Evolutionary conservation across 2,113 vertebrate species (phyloP).

Genomic region (Morone chrysops): DNA sequence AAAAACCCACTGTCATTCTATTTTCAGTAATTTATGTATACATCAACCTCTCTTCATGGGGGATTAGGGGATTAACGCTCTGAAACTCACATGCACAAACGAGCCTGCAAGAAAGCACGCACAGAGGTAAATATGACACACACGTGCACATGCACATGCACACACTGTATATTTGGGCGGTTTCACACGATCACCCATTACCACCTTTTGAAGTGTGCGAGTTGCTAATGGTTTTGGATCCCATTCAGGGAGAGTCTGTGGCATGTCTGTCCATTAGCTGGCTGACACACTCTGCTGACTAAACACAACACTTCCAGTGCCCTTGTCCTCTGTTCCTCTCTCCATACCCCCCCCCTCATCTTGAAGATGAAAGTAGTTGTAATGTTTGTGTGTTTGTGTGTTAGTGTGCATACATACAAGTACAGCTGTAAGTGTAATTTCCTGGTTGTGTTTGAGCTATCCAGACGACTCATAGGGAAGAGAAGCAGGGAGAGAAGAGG

Average conservation of each 20-base stretch:
- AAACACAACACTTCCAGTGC: slow-evolving; percentile 69
- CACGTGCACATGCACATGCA: slow-evolving; percentile 9
- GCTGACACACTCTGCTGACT: slow-evolving; percentile 75
- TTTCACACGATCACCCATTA: slow-evolving; percentile 74
- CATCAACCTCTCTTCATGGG: background rate
- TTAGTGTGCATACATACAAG: background rate
- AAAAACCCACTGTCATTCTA: background rate
- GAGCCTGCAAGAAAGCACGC: slow-evolving; percentile 7
- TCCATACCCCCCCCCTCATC: slow-evolving; percentile 15
- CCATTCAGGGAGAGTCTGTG: slow-evolving; percentile 61
- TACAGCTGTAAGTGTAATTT: background rate
- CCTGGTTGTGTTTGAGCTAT: background rate
- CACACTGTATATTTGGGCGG: slow-evolving; percentile 10
- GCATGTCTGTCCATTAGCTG: slow-evolving; percentile 71
- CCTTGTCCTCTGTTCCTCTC: slow-evolving; percentile 54
- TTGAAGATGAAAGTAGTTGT: slow-evolving; percentile 41
- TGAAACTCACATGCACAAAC: slow-evolving; percentile 24
- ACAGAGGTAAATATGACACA: slow-evolving; percentile 42
- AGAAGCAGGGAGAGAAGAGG: background rate
- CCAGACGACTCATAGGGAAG: background rate
- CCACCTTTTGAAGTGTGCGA: slow-evolving; percentile 68
- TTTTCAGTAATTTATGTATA: slow-evolving; percentile 1
- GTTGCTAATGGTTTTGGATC: slow-evolving; percentile 73
- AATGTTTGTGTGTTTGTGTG: background rate
- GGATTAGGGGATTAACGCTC: background rate